phyloP scores from a whole-genome alignment of 2,797 vertebrate species.

The Hybognathus amarus region DNA sequence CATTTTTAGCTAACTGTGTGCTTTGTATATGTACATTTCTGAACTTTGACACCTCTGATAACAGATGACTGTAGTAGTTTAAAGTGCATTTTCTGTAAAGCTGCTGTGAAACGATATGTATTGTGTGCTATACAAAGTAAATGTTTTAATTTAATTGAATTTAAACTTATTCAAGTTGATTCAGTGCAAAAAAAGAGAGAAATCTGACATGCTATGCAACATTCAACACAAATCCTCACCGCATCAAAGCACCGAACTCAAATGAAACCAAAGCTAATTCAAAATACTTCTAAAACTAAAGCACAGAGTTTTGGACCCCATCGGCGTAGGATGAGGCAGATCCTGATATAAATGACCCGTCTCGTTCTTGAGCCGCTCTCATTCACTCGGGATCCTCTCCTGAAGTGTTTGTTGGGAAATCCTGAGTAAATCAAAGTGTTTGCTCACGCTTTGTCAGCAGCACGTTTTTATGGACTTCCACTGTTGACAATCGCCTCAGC shows the following conservation, averaged over 20 bases:
- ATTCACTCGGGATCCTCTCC: constrained; percentile 49
- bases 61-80: too few relatives aligned
- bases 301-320: neutral
- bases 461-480: constrained; percentile 82
- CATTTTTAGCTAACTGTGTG: too few relatives aligned
- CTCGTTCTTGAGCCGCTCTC: neutral
- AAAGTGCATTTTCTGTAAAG: too few relatives aligned
- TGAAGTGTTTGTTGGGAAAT: constrained; percentile 85
- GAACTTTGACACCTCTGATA: too few relatives aligned
- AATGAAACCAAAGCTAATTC: neutral
- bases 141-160: too few relatives aligned
- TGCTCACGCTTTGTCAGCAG: constrained; percentile 82
- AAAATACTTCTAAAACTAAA: neutral
- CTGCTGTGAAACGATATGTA: too few relatives aligned
- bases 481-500: constrained; percentile 81
- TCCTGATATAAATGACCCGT: neutral
- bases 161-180: neutral
- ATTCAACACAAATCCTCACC: neutral
- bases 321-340: neutral
- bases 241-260: neutral
- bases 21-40: too few relatives aligned
- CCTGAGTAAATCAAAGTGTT: constrained; percentile 83
- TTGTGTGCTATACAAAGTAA: neutral
- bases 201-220: neutral
- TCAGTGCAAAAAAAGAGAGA: too few relatives aligned